Evolutionary conservation across 2,888 invertebrate genomes (phyloP), one percentile per base, ranked within the genome.

Genomic region (Lamellibrachia satsuma): DNA sequence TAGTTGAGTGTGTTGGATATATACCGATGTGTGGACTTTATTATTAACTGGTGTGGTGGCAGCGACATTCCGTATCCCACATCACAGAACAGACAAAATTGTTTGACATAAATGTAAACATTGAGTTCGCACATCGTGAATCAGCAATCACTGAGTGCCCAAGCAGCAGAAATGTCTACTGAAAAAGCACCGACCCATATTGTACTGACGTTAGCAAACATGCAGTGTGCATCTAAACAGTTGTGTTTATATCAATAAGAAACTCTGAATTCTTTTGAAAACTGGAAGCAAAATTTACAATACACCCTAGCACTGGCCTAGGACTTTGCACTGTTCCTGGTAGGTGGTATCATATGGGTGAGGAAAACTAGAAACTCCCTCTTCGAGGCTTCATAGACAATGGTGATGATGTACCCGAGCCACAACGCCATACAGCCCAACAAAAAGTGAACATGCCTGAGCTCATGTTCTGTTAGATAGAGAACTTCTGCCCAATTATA

Each of bases 381-480:
- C 9, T 52, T 9, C 9, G 91, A 52, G 91, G 91, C 27, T 52
- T 91, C 52, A 22, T 52, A 15, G 91, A 91, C 27, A 52, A 91
- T 52, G 52, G 52, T 52, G 52, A 91, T 52, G 51, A 51, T 9
- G 91, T 91, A 27, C 52, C 91, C 11, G 91, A 91, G 52, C 52
- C 91, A 39, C 39, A 22, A 52, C 9, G 91, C 9, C 51, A 52
- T 9, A 91, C 51, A 15, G 52, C 51, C 7, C 52, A 93, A 8
- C 93, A 94, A 90, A 94, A 94, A 52, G 91, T 92, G 39, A 90
- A 93, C 3, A 93, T 93, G 0, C 92, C 94, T 9, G 93, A 94
- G 22, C 52, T 94, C 11, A 93, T 94, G 94, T 91, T 93, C 22
- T 93, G 93, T 2, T 93, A 94, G 90, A 93, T 93, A 7, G 94